Evolutionary conservation across 2,797 vertebrate species (phyloP).

Genomic region (Varecia variegata): DNA sequence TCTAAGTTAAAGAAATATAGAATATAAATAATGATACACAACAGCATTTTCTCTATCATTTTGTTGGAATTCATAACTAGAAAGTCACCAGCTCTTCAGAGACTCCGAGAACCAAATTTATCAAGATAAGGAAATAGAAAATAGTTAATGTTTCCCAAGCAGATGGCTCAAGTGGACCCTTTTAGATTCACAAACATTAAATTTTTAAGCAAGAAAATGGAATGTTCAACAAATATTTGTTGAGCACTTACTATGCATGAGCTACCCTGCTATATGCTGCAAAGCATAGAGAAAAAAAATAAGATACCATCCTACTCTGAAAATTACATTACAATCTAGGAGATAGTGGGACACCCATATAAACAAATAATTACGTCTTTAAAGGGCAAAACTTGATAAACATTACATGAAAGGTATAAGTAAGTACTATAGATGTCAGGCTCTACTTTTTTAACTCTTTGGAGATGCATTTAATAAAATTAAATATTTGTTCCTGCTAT

Average conservation of each 20-base stretch:
- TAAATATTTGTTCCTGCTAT: not conserved
- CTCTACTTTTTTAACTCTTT: not conserved
- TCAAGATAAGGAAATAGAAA: slow-evolving; percentile 32
- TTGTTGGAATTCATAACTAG: not conserved
- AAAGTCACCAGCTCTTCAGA: not conserved
- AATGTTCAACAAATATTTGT: slow-evolving; percentile 51
- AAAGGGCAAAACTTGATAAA: not conserved
- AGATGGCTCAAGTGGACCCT: slow-evolving; percentile 2
- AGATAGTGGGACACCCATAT: not conserved
- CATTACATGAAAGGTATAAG: not conserved
- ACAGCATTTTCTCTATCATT: not conserved
- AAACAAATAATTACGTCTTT: not conserved
- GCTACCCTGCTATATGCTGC: not conserved
- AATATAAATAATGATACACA: not conserved
- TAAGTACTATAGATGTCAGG: not conserved
- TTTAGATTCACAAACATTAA: not conserved
- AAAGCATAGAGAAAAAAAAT: not conserved
- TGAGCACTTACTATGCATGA: not conserved
- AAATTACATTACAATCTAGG: not conserved
- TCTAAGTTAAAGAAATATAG: not conserved
- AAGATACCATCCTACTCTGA: not conserved
- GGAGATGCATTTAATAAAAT: not conserved
- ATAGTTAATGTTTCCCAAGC: slow-evolving; percentile 16
- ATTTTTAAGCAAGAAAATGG: not conserved
- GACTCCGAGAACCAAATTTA: not conserved